Percentiles rank a stretch among this genome's conserved stretches.
phyloP scores from a whole-genome alignment of 2,113 vertebrate genomes.

The Ageneiosus marmoratus region DNA sequence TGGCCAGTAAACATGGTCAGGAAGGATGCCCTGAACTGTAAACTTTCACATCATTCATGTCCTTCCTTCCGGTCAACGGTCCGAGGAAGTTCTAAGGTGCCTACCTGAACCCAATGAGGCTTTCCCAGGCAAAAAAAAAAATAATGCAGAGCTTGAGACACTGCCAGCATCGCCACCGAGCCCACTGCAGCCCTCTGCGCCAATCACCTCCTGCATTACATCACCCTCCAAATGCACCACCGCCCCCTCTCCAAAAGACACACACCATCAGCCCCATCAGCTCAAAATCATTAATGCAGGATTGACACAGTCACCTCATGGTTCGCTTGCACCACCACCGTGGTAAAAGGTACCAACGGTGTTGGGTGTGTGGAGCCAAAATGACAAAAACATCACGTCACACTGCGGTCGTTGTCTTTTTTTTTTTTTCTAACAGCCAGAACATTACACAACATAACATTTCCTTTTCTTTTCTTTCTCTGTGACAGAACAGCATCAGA shows the following conservation, averaged over 20 bases:
- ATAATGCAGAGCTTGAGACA: slow-evolving; percentile 51
- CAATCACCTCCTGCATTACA: slow-evolving; percentile 50
- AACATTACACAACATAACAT: slow-evolving; percentile 30
- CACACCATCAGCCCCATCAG: slow-evolving; percentile 34
- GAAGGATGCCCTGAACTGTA: slow-evolving; percentile 41
- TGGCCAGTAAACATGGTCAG: slow-evolving; percentile 2
- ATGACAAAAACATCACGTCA: slow-evolving; percentile 53
- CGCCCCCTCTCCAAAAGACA: slow-evolving; percentile 3
- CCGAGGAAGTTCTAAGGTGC: neutral
- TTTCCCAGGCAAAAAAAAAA: slow-evolving; percentile 24
- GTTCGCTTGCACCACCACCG: slow-evolving; percentile 9
- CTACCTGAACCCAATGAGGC: slow-evolving; percentile 35
- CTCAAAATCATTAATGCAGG: slow-evolving; percentile 35
- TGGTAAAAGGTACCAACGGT: slow-evolving; percentile 22
- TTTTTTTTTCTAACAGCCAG: neutral
- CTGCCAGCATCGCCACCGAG: slow-evolving; percentile 55
- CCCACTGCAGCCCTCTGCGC: slow-evolving; percentile 60
- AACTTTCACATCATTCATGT: neutral
- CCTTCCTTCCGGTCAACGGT: neutral
- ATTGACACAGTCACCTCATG: slow-evolving; percentile 36
- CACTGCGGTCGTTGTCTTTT: slow-evolving; percentile 42
- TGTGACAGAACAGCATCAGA: neutral
- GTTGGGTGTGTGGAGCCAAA: slow-evolving; percentile 30
- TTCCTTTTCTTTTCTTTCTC: neutral
- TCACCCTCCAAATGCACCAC: slow-evolving; percentile 37